Percentiles rank a stretch among this genome's conserved stretches.
These are phyloP conservation scores for Bombus sylvicola DNA, from an alignment of 1,140 invertebrate genomes.

Conservation along the genomic window DNA sequence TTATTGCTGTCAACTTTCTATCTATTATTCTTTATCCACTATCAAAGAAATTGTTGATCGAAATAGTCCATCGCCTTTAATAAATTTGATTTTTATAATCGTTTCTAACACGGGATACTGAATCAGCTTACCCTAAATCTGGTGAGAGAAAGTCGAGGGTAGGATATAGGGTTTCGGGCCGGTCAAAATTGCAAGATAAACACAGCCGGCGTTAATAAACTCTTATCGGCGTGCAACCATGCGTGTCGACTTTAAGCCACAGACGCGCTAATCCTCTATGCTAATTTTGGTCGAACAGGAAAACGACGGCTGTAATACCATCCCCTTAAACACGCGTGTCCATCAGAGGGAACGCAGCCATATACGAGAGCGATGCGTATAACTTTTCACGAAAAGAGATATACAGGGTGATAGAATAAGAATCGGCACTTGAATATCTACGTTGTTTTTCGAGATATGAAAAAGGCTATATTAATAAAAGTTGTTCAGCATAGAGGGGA, in stretches of 20 bases:
- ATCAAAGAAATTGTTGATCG: not conserved
- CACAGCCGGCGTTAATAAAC: constrained; percentile 75
- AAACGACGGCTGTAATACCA: constrained; percentile 51
- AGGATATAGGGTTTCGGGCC: not conserved
- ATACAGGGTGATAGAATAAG: not conserved
- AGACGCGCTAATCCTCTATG: constrained; percentile 76
- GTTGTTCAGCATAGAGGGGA: no score
- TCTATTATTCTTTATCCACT: no score
- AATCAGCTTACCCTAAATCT: not conserved
- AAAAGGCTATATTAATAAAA: no score
- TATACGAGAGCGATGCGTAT: not conserved
- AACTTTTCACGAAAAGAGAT: not conserved
- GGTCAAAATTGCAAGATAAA: constrained; percentile 66
- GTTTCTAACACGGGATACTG: no score
- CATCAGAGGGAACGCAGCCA: not conserved
- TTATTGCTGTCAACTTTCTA: no score
- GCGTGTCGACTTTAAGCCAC: constrained; percentile 77
- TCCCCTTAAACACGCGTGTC: constrained; percentile 32
- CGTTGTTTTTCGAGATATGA: no score
- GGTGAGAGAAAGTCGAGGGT: not conserved
- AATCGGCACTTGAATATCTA: no score
- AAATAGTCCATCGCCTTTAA: not conserved
- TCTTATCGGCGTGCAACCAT: constrained; percentile 78
- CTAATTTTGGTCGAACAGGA: constrained; percentile 71
- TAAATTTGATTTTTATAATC: not conserved